These are phyloP conservation scores for Hydrozoanthus gracilis DNA, from an alignment of 92 coral and sea anemone genomes.

Conservation along the genomic window DNA sequence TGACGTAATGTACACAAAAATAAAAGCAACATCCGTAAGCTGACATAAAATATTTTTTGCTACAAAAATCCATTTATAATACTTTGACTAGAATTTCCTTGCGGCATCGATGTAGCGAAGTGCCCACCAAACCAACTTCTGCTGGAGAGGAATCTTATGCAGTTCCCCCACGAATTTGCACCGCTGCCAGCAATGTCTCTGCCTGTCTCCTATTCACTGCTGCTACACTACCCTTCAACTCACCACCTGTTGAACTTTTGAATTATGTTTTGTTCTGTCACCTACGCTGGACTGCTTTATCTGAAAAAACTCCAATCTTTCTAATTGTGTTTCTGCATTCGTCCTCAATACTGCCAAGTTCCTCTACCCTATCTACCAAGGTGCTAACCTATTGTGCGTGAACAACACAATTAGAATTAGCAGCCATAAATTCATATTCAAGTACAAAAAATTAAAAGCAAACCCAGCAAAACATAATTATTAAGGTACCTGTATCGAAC, in stretches of 20 bases:
- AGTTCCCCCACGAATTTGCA: slow-evolving; percentile 46
- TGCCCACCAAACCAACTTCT: slow-evolving; percentile 49
- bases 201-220: slow-evolving; percentile 46
- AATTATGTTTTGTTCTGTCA: not conserved
- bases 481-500: too few species aligned
- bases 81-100: too few species aligned
- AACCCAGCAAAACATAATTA: too few species aligned
- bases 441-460: too few species aligned
- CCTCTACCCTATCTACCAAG: not conserved
- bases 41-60: too few species aligned
- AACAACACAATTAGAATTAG: too few species aligned
- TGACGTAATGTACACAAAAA: too few species aligned
- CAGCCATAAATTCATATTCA: too few species aligned
- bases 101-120: slow-evolving; percentile 1
- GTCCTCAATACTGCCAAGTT: not conserved
- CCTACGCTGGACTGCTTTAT: not conserved
- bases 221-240: not conserved
- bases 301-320: not conserved
- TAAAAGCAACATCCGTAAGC: too few species aligned
- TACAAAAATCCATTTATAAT: too few species aligned
- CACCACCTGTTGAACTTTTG: not conserved
- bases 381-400: too few species aligned
- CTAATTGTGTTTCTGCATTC: not conserved
- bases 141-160: slow-evolving; percentile 31
- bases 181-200: slow-evolving; percentile 50